Evolutionary conservation across 2,888 invertebrate species (phyloP), one percentile per base, ranked within the genome.

Genomic region (Andrena marginata): DNA sequence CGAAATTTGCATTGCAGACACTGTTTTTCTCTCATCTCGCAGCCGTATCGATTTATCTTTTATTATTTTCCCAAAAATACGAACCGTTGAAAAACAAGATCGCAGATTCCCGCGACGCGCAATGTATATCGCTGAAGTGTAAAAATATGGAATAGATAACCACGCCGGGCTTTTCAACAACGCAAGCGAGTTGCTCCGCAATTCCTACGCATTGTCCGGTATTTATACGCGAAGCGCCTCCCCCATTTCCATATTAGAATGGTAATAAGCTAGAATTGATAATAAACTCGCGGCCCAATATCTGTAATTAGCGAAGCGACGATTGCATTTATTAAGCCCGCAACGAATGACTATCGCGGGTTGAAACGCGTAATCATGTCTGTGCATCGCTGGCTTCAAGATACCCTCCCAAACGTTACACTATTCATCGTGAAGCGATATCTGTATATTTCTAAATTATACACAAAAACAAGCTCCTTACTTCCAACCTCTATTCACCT

Each of bases 261-360:
- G 63, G 31, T 71, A 54, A 76, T 71, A 56, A 33, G 33, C 56
- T n/a, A 33, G 33, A 48, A 54, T 71, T 42, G 62, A 70, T 62
- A 76, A 76, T 62, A 76, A 54, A 62, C 62, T 63, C 59, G 77
- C 65, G 67, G 80, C 65, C 76, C 73, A 64, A 78, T 29, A 54
- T 68, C 60, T 65, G 23, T 79, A 77, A 77, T 68, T 73, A 76
- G 33, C 68, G 48, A 23, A 2, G 16, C 70, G 62, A 51, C 70
- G 62, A 54, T 33, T 62, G 23, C 69, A 5, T 26, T 49, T 68
- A 68, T 74, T 59, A 74, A 10, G 42, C 42, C 5, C 42, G 16
- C 42, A 42, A 42, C 16, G 42, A 42, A 42, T 5, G 42, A 16
- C 42, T 42, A 42, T 42, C 42, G 42, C 42, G 16, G 42, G 16